Base-by-base conservation (phyloP, 2,113 vertebrate species). In the Ptilorrhoa leucosticta region DNA sequence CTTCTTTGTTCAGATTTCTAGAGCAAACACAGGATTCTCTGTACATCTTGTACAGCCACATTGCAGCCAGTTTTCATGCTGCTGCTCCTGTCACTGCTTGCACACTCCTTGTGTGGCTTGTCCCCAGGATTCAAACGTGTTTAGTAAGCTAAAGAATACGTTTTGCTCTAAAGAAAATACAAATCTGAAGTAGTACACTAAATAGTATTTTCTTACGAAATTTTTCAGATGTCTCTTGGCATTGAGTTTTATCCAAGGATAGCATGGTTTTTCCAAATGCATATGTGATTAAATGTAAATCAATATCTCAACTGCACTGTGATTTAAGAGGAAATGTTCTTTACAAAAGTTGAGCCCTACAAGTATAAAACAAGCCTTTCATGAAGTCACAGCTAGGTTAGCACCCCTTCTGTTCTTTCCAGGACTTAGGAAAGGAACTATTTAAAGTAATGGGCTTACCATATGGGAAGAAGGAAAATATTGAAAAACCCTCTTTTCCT, bases 381-480 rank as follows among this genome's bases (percentile, higher is more conserved):
- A 30, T 93, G 54, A 84, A 89, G 81, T 81, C 76, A 81, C 21
- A 66, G 24, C 24, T 42, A 70, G 54, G 47, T 69, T 56, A 78
- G 64, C 42, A 63, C 21, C 27, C 28, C 21, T 66, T 13, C 31
- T 70, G 35, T 65, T 88, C 45, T 73, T 87, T 66, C 37, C 22
- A 31, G 20, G 15, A 22, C 60, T 83, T 83, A 64, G 68, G 73
- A 94, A 87, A 63, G 33, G 42, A 83, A 13, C 76, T 87, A 7
- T 89, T 86, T 69, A 39, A 90, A 73, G 40, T 83, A 77, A 83
- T 89, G 48, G 68, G 7, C 40, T 86, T 90, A 81, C 63, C 27
- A 5, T 87, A 94, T 50, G 78, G 48, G 51, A 83, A 72, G 40
- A 69, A 91, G 45, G 65, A 87, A 69, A 72, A 54, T 93, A 56